Evolutionary conservation across 2,888 invertebrate genomes (phyloP).

Genomic region (Poecilobothrus nobilitatus): DNA sequence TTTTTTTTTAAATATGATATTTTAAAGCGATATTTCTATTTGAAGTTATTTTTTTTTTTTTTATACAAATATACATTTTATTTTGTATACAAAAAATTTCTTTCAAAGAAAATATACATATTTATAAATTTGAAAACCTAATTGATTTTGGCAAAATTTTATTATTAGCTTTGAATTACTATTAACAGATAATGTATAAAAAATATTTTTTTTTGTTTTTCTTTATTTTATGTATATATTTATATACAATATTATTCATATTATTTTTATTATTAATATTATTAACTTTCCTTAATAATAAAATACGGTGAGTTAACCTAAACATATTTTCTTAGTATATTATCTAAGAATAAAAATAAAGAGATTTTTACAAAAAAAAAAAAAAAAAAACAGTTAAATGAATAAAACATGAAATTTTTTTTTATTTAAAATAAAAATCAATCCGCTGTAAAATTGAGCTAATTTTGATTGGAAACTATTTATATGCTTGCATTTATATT

Average conservation of each 20-base stretch:
- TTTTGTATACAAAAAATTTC: background rate
- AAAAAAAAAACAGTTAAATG: too few relatives aligned
- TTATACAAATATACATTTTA: background rate
- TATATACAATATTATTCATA: too few relatives aligned
- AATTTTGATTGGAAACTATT: too few relatives aligned
- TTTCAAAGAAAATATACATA: background rate
- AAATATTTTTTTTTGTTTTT: background rate
- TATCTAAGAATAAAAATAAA: background rate
- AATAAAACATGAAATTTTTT: too few relatives aligned
- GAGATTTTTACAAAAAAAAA: background rate
- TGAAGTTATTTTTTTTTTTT: background rate
- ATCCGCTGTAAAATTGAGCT: too few relatives aligned
- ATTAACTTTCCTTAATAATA: background rate
- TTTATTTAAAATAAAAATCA: too few relatives aligned
- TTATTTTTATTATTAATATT: too few relatives aligned
- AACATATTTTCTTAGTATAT: background rate
- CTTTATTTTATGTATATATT: too few relatives aligned
- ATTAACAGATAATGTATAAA: background rate
- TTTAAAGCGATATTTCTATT: background rate
- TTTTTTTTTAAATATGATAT: constrained; percentile 1
- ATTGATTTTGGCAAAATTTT: constrained; percentile 6
- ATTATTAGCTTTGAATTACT: background rate
- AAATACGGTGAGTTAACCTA: constrained; percentile 2
- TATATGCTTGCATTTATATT: too few relatives aligned
- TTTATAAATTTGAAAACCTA: constrained; percentile 1